Evolutionary conservation across 2,888 invertebrate genomes (phyloP).

Genomic region (Melolontha melolontha): DNA sequence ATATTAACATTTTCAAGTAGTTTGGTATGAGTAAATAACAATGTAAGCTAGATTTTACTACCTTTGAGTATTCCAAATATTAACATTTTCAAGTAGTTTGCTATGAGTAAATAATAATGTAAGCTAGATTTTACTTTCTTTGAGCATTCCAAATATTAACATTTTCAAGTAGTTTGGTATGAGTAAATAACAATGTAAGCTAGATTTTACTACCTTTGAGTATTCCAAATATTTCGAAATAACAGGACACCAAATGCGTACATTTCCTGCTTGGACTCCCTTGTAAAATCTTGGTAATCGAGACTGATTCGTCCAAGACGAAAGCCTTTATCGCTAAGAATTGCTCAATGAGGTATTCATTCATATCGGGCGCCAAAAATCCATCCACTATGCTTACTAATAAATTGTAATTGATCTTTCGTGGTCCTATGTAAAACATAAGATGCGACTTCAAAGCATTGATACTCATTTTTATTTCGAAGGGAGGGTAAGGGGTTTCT

Average conservation of each 20-base stretch:
- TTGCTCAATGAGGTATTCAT: constrained; percentile 2
- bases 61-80: too few species aligned
- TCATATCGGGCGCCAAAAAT: constrained; percentile 17
- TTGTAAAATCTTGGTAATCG: constrained; percentile 11
- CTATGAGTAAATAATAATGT: too few species aligned
- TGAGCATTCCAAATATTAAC: too few species aligned
- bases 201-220: constrained; percentile 1
- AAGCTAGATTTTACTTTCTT: too few species aligned
- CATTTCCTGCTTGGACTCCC: constrained; percentile 6
- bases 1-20: too few species aligned
- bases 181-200: too few species aligned
- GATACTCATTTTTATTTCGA: constrained; percentile 21
- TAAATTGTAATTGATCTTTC: constrained; percentile 11
- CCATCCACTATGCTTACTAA: constrained; percentile 10
- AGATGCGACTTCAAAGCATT: constrained; percentile 15
- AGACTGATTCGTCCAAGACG: constrained; percentile 5
- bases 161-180: too few species aligned
- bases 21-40: too few species aligned
- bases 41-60: too few species aligned
- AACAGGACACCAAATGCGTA: constrained; percentile 15
- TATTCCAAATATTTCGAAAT: background rate
- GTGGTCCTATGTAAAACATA: background rate
- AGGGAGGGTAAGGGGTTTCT: constrained; percentile 1
- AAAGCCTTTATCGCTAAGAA: constrained; percentile 2
- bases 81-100: too few species aligned